Conservation (phyloP, 2,888 invertebrate species). For the Drosophila conformis region DNA sequence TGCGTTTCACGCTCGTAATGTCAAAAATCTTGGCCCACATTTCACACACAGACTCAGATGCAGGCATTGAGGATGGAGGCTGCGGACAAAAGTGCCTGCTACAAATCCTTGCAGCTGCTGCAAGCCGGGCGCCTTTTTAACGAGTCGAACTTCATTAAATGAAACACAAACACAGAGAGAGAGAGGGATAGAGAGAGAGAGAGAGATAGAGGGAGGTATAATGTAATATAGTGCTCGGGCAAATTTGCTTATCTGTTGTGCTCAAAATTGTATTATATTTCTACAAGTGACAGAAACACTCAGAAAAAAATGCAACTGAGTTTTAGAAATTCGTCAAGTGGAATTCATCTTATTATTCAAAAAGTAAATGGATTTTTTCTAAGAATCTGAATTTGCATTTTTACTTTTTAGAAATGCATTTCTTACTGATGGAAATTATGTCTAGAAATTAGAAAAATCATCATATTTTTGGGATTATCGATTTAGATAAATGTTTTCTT, state of each 20-base stretch:
- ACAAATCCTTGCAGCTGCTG: slow-evolving; percentile 14
- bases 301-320: neutral
- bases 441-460: neutral
- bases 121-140: neutral
- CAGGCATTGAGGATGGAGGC: slow-evolving; percentile 5
- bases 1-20: slow-evolving; percentile 54
- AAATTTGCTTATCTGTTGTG: slow-evolving; percentile 1
- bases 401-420: neutral
- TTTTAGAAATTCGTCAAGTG: neutral
- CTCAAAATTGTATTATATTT: slow-evolving; percentile 2
- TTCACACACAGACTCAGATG: slow-evolving; percentile 36
- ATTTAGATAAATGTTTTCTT: neutral
- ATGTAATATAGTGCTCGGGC: neutral
- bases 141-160: slow-evolving; percentile 24
- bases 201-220: neutral
- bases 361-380: too few species aligned
- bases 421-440: neutral
- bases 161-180: slow-evolving; percentile 11
- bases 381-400: neutral
- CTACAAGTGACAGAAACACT: neutral
- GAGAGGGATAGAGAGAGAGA: neutral
- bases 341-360: neutral
- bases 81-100: slow-evolving; percentile 36
- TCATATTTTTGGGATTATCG: neutral
- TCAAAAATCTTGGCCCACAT: slow-evolving; percentile 75